Percentiles rank a stretch among this genome's conserved stretches.
These are phyloP conservation scores for Naso thynnoides DNA, from an alignment of 2,797 vertebrate genomes.

Conservation along the genomic window DNA sequence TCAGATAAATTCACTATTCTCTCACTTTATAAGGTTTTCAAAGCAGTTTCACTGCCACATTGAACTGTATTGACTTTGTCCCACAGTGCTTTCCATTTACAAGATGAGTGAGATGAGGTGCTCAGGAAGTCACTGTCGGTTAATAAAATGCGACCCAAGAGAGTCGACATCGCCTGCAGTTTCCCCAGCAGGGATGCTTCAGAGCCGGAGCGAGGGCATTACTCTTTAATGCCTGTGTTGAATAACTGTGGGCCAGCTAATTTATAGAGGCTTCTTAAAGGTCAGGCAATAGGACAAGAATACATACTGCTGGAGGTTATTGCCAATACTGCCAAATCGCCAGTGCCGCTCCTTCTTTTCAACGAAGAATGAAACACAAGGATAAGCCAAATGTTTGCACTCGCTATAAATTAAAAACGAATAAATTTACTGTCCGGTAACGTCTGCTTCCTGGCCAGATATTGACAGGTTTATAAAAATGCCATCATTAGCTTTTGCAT, in stretches of 20 bases:
- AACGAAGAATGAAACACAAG: conserved; percentile 5
- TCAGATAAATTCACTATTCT: not conserved
- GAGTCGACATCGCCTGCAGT: conserved; percentile 51
- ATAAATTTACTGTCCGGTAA: conserved; percentile 37
- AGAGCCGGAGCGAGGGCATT: conserved; percentile 53
- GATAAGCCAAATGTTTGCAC: conserved; percentile 28
- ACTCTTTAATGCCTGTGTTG: conserved; percentile 73
- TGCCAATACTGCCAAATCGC: conserved; percentile 63
- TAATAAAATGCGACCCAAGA: conserved; percentile 68
- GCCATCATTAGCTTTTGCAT: conserved; percentile 48
- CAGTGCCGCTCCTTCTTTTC: conserved; percentile 28
- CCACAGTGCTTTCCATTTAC: conserved; percentile 44
- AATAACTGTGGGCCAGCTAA: conserved; percentile 68
- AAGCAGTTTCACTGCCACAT: not conserved
- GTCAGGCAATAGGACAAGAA: conserved; percentile 68
- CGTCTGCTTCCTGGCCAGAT: conserved; percentile 41
- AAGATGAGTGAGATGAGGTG: conserved; percentile 57
- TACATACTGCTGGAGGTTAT: conserved; percentile 52
- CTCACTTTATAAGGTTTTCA: conserved; percentile 5
- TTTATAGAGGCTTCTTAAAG: conserved; percentile 72
- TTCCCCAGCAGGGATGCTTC: conserved; percentile 57
- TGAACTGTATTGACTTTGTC: conserved; percentile 35
- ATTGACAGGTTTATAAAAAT: conserved; percentile 40
- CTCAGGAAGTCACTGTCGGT: conserved; percentile 54
- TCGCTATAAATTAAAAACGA: conserved; percentile 45